Evolutionary conservation across 1,140 invertebrate genomes (phyloP).

Genomic region (Sitodiplosis mosellana): DNA sequence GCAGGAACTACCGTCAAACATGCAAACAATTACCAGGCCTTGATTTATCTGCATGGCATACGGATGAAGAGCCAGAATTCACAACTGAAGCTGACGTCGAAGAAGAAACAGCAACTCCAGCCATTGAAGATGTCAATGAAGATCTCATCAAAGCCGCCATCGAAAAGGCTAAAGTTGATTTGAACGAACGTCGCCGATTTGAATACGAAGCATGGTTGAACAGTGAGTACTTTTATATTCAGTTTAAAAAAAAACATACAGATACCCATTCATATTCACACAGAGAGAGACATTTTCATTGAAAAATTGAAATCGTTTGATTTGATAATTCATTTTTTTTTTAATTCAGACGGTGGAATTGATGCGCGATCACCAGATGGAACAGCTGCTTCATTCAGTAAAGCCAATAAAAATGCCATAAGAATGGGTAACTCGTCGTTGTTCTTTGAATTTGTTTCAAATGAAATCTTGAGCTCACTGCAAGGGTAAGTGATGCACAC

Average conservation of each 20-base stretch:
- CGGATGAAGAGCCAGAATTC: constrained; percentile 9
- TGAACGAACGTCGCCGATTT: constrained; percentile 47
- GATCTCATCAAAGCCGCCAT: constrained; percentile 40
- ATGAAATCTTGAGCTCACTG: constrained; percentile 55
- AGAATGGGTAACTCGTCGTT: constrained; percentile 69
- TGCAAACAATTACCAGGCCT: constrained; percentile 50
- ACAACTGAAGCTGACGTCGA: constrained; percentile 15
- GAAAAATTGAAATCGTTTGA: too few relatives aligned
- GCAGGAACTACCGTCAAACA: constrained; percentile 55
- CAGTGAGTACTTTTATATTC: constrained; percentile 15
- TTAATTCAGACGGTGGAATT: constrained; percentile 41
- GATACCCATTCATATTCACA: too few relatives aligned
- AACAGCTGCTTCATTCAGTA: constrained; percentile 70
- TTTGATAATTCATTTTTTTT: background rate
- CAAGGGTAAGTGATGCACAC: constrained; percentile 28
- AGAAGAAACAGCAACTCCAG: constrained; percentile 15
- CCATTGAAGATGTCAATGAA: constrained; percentile 24
- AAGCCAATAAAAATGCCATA: constrained; percentile 65
- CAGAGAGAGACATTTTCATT: too few relatives aligned
- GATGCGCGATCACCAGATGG: constrained; percentile 73
- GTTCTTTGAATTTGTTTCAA: constrained; percentile 72
- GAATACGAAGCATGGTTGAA: constrained; percentile 54
- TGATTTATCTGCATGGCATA: constrained; percentile 27
- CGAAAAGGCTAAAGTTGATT: constrained; percentile 51
- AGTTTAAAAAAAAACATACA: too few relatives aligned